phyloP scores from a whole-genome alignment of 2,888 invertebrate genomes.

The Oxystoma pomonae region DNA sequence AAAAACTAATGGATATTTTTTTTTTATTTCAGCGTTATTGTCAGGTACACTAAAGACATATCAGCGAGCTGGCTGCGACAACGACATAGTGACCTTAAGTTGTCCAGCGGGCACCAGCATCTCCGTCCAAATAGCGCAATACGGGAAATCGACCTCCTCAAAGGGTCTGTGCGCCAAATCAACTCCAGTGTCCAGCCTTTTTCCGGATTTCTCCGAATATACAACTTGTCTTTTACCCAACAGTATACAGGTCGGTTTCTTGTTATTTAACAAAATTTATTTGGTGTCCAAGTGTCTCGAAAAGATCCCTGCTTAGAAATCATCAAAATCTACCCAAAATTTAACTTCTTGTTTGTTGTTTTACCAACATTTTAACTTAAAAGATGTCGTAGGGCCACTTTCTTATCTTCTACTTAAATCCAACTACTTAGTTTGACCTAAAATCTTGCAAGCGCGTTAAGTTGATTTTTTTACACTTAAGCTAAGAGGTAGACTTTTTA shows the following conservation, averaged over 20 bases:
- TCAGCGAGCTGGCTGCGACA: slow-evolving; percentile 89
- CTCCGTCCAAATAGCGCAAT: slow-evolving; percentile 86
- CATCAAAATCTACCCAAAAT: too few relatives aligned
- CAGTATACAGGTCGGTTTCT: slow-evolving; percentile 67
- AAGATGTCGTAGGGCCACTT: too few relatives aligned
- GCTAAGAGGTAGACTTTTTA: too few relatives aligned
- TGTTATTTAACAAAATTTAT: slow-evolving; percentile 1
- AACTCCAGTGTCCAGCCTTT: slow-evolving; percentile 32
- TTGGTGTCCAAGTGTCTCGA: slow-evolving; percentile 1
- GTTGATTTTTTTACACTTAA: neutral
- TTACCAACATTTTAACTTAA: too few relatives aligned
- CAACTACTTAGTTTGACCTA: too few relatives aligned
- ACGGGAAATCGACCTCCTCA: slow-evolving; percentile 61
- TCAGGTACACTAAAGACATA: slow-evolving; percentile 88
- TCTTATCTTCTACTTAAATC: too few relatives aligned
- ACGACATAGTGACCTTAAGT: slow-evolving; percentile 78
- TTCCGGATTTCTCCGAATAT: slow-evolving; percentile 52
- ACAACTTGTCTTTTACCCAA: slow-evolving; percentile 72
- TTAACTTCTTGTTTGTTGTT: too few relatives aligned
- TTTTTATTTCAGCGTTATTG: slow-evolving; percentile 66
- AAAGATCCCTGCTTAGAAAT: too few relatives aligned
- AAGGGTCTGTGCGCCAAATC: slow-evolving; percentile 39
- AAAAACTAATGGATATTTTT: too few relatives aligned
- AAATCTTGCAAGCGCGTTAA: too few relatives aligned
- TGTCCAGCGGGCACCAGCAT: slow-evolving; percentile 92